Evolutionary conservation across 2,888 invertebrate species (phyloP), one percentile per base, ranked within the genome.

Genomic region (Epirrita christyi): DNA sequence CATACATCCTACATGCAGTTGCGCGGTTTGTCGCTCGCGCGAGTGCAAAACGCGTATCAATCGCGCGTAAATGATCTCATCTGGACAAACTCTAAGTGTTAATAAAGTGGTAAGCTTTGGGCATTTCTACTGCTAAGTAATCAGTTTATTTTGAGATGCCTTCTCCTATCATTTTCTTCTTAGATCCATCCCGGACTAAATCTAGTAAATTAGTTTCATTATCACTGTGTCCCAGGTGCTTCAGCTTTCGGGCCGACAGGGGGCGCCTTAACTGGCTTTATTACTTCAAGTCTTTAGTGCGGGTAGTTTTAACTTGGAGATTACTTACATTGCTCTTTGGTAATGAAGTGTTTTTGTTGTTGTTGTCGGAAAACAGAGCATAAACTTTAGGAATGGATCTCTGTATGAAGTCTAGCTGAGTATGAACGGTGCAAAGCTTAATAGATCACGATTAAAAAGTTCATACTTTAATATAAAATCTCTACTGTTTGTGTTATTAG

Each of bases 181-280:
- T 6, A 40, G 14, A 40, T 59, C 42, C 40, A 32, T 21, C 36
- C 49, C 63, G 66, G 67, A 60, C 70, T 75, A 71, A 75, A 77
- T 76, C 80, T 72, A 78, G 77, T 78, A 80, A 80, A 80, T 80
- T 79, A 80, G 80, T 80, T 80, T 78, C 78, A 80, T 80, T 80
- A 80, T 80, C 80, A 73, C 72, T 67, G 49, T 64, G 76, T 71
- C 72, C 76, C 80, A 80, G 80, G 80, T 80, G 79, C 71, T 70
- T 71, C 72, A 69, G 74, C 75, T 76, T 76, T 69, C 59, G 67
- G 61, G 59, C 67, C 63, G 55, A 32, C 41, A 50, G 45, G 45
- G 43, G 53, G 46, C 66, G 60, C 69, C 76, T 73, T 72, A 75
- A 75, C 75, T 59, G 67, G 73, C 72, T 71, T 77, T 75, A 78